Percentiles rank a stretch among this genome's conserved stretches.
Evolutionary conservation across 1,140 invertebrate genomes (phyloP).

Genomic region (Colletes latitarsis): DNA sequence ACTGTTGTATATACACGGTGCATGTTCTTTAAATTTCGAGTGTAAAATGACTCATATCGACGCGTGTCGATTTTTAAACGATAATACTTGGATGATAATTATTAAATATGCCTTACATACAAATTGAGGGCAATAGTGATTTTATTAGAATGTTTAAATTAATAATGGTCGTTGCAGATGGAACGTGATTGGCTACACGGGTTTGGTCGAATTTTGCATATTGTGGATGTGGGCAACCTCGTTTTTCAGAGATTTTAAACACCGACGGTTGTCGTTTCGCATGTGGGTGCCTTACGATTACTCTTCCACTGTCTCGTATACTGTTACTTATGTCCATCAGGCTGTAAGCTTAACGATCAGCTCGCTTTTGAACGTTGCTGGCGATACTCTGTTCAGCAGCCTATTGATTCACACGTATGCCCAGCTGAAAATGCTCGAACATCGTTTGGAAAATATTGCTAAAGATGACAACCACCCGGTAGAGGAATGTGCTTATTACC

Average conservation of each 20-base stretch:
- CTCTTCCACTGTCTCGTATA: background rate
- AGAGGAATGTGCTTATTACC: conserved; percentile 19
- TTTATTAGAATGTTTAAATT: too few species aligned
- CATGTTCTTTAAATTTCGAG: too few species aligned
- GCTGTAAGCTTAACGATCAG: conserved; percentile 22
- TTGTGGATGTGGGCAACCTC: background rate
- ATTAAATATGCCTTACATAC: too few species aligned
- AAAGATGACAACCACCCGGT: background rate
- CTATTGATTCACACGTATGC: conserved; percentile 54
- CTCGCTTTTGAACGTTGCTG: conserved; percentile 44
- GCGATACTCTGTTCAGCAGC: conserved; percentile 50
- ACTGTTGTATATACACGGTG: too few species aligned
- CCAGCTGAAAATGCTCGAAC: conserved; percentile 53
- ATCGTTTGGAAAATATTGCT: conserved; percentile 46
- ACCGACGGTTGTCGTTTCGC: background rate
- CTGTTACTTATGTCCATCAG: conserved; percentile 1
- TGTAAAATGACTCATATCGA: too few species aligned
- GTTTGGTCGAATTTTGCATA: conserved; percentile 17
- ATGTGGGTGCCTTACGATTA: conserved; percentile 52
- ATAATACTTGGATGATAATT: too few species aligned
- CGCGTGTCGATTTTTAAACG: too few species aligned
- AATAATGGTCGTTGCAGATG: conserved; percentile 13
- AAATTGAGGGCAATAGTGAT: too few species aligned
- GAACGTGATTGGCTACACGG: conserved; percentile 9
- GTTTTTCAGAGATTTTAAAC: background rate